phyloP scores from a whole-genome alignment of 2,113 vertebrate genomes.

The Gobio gobio region DNA sequence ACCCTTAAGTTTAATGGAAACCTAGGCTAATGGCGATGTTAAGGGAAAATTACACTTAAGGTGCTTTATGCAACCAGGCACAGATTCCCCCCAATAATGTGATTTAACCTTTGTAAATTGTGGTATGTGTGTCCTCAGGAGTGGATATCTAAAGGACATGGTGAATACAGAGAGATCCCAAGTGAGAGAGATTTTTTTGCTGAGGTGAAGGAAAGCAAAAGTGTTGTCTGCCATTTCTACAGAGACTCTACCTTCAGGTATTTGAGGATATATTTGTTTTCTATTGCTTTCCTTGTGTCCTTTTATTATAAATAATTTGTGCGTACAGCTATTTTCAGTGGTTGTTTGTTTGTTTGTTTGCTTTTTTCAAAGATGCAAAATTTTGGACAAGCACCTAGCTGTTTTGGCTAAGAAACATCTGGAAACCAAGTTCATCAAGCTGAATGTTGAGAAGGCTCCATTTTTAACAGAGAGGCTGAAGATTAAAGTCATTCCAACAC shows the following conservation, averaged over 20 bases:
- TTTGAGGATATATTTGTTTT: background rate
- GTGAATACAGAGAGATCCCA: conserved; percentile 91
- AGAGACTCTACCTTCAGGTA: conserved; percentile 93
- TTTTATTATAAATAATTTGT: background rate
- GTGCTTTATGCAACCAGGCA: no score
- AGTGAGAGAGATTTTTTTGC: conserved; percentile 96
- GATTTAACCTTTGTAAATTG: background rate
- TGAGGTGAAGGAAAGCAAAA: conserved; percentile 95
- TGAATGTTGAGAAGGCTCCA: conserved; percentile 95
- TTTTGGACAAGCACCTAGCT: conserved; percentile 91
- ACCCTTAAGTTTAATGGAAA: no score
- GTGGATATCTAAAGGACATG: conserved; percentile 96
- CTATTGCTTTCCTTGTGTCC: background rate
- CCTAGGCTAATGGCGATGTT: no score
- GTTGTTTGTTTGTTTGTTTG: background rate
- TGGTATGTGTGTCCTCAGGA: conserved; percentile 77
- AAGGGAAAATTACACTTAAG: no score
- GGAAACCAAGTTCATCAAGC: conserved; percentile 96
- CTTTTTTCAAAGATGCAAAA: conserved; percentile 84
- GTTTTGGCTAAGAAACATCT: conserved; percentile 92
- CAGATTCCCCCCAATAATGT: background rate
- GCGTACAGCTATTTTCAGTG: background rate
- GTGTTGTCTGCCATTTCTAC: conserved; percentile 97
- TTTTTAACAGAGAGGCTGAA: conserved; percentile 92
- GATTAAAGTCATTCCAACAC: conserved; percentile 92